A percentile compares a stretch with the other conserved stretches of the same genome.
phyloP scores from a whole-genome alignment of 1,140 invertebrate species.

The Pogonomyrmex barbatus region DNA sequence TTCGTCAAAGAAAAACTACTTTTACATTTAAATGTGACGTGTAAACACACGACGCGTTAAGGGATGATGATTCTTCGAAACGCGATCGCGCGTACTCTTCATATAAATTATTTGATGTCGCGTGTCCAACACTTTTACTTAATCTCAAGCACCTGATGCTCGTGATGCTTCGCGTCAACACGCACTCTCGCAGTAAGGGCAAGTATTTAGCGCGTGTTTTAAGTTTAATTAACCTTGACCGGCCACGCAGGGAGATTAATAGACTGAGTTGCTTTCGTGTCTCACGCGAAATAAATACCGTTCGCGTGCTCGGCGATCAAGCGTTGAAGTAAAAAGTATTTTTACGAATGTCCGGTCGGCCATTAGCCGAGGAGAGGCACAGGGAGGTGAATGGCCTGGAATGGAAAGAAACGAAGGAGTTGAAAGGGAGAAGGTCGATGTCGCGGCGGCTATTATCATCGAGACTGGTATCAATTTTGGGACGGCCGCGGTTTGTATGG shows the following conservation, averaged over 20 bases:
- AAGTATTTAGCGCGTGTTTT: conserved; percentile 30
- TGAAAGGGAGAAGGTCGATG: background rate
- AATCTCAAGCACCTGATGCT: background rate
- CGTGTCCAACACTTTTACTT: conserved; percentile 26
- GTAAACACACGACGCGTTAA: background rate
- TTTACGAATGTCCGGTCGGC: conserved; percentile 31
- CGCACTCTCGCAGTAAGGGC: background rate
- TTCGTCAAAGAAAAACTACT: background rate
- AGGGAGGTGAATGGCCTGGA: background rate
- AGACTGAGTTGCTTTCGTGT: conserved; percentile 44
- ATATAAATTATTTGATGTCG: background rate
- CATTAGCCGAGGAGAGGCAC: background rate
- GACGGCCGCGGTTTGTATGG: background rate
- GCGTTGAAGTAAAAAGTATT: background rate
- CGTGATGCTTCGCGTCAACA: conserved; percentile 19
- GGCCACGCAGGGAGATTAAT: background rate
- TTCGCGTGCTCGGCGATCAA: conserved; percentile 29
- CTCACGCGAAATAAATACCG: conserved; percentile 41
- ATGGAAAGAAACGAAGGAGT: background rate
- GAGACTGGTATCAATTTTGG: conserved; percentile 56
- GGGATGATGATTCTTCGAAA: background rate
- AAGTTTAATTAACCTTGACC: conserved; percentile 57
- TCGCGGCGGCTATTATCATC: conserved; percentile 24
- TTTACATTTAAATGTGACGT: background rate
- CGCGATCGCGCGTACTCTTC: background rate